Percentiles rank a stretch among this genome's conserved stretches.
These are phyloP conservation scores for Chydorus sphaericus DNA, from an alignment of 2,888 invertebrate species.

Conservation along the genomic window DNA sequence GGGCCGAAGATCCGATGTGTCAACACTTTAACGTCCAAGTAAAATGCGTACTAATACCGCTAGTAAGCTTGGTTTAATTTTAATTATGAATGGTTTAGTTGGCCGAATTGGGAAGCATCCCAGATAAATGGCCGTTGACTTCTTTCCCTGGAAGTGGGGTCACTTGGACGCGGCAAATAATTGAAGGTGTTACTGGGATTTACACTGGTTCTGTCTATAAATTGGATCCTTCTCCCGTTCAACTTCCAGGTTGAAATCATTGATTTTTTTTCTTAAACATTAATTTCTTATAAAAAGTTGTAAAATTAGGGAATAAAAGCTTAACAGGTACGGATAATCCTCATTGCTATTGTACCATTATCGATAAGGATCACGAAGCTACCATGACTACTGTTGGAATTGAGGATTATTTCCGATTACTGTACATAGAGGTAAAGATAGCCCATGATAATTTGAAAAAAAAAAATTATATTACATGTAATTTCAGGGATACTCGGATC, in stretches of 20 bases:
- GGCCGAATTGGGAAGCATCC: background rate
- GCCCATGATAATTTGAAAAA: background rate
- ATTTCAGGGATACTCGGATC: background rate
- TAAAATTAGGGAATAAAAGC: background rate
- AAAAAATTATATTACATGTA: background rate
- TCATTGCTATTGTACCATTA: background rate
- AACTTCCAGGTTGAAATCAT: background rate
- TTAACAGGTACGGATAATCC: background rate
- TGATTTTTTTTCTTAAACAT: background rate
- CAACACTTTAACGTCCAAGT: background rate
- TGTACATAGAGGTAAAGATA: background rate
- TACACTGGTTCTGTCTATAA: background rate
- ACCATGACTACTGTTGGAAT: background rate
- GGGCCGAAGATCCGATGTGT: background rate
- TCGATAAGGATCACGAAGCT: background rate
- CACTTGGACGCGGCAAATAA: background rate
- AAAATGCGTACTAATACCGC: background rate
- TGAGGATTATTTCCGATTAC: background rate
- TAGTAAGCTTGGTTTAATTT: background rate
- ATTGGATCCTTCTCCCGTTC: background rate
- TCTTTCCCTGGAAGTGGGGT: background rate
- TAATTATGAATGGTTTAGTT: background rate
- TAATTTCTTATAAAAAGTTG: background rate
- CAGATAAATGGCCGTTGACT: background rate
- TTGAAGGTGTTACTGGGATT: background rate